Conservation (phyloP, 2,113 vertebrate species). For the Tragelaphus scriptus region DNA sequence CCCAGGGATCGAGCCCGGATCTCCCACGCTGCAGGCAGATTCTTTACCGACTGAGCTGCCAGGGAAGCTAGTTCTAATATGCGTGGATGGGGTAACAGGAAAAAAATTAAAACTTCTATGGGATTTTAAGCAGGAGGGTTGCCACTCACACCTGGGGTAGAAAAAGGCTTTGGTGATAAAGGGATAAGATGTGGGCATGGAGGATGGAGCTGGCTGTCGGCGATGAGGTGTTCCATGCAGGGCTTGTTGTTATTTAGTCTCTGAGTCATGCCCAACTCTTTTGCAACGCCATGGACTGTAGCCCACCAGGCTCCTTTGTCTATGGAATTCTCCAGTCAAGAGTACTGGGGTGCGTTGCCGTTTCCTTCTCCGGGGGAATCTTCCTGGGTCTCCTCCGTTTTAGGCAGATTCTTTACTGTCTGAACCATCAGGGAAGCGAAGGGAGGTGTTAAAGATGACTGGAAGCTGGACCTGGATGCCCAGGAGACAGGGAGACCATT, state of each 20-base stretch:
- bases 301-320: neutral
- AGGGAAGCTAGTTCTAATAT: neutral
- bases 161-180: neutral
- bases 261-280: neutral
- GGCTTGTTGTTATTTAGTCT: neutral
- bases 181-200: neutral
- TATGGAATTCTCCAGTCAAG: neutral
- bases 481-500: neutral
- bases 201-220: accelerated
- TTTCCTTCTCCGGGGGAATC: neutral
- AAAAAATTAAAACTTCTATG: neutral
- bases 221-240: accelerated
- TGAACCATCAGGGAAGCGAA: neutral
- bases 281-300: neutral
- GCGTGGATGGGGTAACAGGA: neutral
- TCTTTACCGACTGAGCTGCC: neutral
- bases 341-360: neutral
- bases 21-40: neutral
- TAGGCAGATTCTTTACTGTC: neutral
- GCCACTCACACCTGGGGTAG: neutral
- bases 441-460: neutral
- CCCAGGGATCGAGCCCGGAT: neutral
- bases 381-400: neutral
- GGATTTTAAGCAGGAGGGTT: neutral
- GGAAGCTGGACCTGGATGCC: neutral